Base-by-base conservation (phyloP, 1,140 invertebrate genomes). In the Eriosoma lanigerum region DNA sequence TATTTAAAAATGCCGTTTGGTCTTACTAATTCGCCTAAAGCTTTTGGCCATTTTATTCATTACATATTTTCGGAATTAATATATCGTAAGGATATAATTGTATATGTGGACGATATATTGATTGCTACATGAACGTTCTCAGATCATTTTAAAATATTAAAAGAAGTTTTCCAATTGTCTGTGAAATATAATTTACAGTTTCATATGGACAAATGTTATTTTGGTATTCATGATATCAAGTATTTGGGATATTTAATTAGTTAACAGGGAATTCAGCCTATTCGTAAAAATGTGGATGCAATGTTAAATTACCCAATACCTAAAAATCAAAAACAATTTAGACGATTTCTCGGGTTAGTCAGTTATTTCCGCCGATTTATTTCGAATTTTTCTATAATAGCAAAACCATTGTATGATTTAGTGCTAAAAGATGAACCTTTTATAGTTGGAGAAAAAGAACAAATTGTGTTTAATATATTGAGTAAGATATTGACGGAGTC, bases 1-100 rank as follows among this genome's bases (percentile, higher is more conserved):
- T 58, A 58, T 15, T 12, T 58, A 26, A 58, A 17, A 58, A 58
- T 58, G 24, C 56, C 60, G 8, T 62, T 62, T 62, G 60, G 60
- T 19, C 19, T 62, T 1, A 10, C 29, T 6, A 62, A 62, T 58
- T 58, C 56, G 0, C 24, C 24, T 15, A 10, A 21, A 4, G 24
- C 26, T 12, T 58, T 58, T 4, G 21, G 10, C 13, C 21, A 10
- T 3, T 58, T 19, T 62, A 32, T 32, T 32, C 17, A 62, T 9
- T 32, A 0, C 26, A 32, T 29, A 17, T 29, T 62, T 19, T 24
- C 26, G 9, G 15, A 62, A 29, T n/a, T 62, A 58, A 26, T 58
- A 26, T 3, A 17, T 26, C 56, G 21, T 3, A 21, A 21, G 12
- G 10, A 58, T 1, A 9, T 1, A 26, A 26, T 13, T 26, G 12